Base-by-base conservation (phyloP, 2,113 vertebrate species). In the Alethe diademata region DNA sequence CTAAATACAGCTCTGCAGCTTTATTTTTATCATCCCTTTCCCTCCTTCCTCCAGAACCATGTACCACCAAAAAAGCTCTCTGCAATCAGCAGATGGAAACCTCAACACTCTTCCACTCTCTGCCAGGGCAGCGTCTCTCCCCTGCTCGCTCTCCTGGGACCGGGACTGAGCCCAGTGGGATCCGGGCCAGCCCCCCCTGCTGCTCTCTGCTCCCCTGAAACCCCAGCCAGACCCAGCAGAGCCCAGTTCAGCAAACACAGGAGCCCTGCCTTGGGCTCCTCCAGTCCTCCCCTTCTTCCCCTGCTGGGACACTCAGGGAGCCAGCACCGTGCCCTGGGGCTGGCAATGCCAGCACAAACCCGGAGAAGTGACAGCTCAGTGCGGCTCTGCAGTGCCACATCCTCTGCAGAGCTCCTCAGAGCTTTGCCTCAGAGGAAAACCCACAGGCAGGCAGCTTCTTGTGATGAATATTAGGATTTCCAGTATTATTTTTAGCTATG, bases 11-110 rank as follows among this genome's bases (percentile, higher is more conserved):
- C 88, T 50, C 72, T 42, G 75, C 66, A 72, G 87, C 64, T 96
- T 96, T 95, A 96, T 95, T 97, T 96, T 95, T 96, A 81, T 90
- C 81, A 71, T 56, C 71, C 40, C 60, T 90, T 90, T 35, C 93
- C 90, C 86, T 85, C 87, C 93, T 95, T 92, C 92, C 93, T 95
- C 90, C 93, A 95, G 95, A 92, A 51, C 24, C 93, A 47, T 14
- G 82, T 19, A 79, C 90, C 85, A 69, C 92, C 66, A 85, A 74
- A 88, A 57, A 61, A n/a, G 50, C 67, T 6, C 1, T 3, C 42
- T 76, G 92, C 18, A 5, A 29, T 92, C 88, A 93, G 88, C 92
- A 91, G 75, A 92, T 94, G 93, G 93, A 70, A 94, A 78, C 70
- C 91, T 87, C 93, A 67, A 67, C 95, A 92, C 90, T 65, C 29